Conservation (phyloP, 92 coral and sea anemone genomes). For the Siderastrea siderea region DNA sequence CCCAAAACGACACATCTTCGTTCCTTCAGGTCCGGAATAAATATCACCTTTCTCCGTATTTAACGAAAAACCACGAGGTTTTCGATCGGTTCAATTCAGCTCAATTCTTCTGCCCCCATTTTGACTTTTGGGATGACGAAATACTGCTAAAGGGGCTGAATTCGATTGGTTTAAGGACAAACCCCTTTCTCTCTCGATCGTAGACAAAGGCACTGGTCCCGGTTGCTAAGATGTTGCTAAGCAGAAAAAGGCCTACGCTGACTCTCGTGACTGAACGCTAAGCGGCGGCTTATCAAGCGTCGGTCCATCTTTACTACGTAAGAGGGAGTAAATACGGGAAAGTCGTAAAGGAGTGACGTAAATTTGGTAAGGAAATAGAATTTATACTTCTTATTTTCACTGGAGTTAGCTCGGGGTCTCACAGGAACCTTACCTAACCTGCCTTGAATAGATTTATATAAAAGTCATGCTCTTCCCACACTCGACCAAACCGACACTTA, state of each 20-base stretch:
- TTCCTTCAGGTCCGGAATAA: background rate
- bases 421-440: too few relatives aligned
- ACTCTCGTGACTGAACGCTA: slow-evolving; percentile 4
- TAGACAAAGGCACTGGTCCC: slow-evolving; percentile 11
- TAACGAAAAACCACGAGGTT: background rate
- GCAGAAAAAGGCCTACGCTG: slow-evolving; percentile 3
- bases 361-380: too few relatives aligned
- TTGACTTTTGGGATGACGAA: slow-evolving; percentile 18
- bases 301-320: too few relatives aligned
- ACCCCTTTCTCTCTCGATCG: background rate
- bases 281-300: too few relatives aligned
- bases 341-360: too few relatives aligned
- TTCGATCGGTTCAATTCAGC: background rate
- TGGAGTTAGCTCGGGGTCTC: too few relatives aligned
- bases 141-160: background rate
- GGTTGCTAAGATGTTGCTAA: slow-evolving; percentile 16
- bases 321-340: too few relatives aligned
- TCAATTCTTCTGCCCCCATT: background rate
- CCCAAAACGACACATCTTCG: background rate
- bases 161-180: slow-evolving; percentile 31
- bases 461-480: too few relatives aligned
- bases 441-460: too few relatives aligned
- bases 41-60: slow-evolving; percentile 3
- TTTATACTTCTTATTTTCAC: too few relatives aligned
- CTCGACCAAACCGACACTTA: too few relatives aligned